Conservation (phyloP, 2,113 vertebrate genomes). For the Hassar affinis region DNA sequence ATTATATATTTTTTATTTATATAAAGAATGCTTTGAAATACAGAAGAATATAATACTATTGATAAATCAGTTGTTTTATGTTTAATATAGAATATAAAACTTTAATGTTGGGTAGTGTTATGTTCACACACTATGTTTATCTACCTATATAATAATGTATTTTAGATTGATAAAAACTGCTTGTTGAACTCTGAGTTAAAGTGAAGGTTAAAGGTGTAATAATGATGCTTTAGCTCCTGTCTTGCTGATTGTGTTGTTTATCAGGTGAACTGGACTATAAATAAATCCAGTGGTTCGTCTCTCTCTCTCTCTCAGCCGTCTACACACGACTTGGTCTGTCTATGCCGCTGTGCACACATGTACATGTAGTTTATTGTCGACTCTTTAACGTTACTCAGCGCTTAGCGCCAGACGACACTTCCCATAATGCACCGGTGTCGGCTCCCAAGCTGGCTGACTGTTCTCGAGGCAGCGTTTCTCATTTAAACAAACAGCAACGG, state of each 20-base stretch:
- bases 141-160: too few species aligned
- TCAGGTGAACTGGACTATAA: conserved; percentile 52
- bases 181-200: not conserved
- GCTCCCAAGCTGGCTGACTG: conserved; percentile 74
- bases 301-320: conserved; percentile 43
- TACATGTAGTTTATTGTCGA: conserved; percentile 68
- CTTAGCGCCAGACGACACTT: conserved; percentile 53
- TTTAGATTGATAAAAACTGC: not conserved
- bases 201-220: not conserved
- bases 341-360: conserved; percentile 52
- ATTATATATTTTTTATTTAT: not conserved
- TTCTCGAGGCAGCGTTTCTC: conserved; percentile 76
- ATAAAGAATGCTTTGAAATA: not conserved
- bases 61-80: not conserved
- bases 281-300: conserved; percentile 45
- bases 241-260: conserved; percentile 34
- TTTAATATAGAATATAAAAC: not conserved
- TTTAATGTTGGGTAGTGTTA: not conserved
- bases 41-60: not conserved
- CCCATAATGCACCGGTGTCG: conserved; percentile 67
- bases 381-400: not conserved
- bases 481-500: conserved; percentile 79
- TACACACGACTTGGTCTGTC: conserved; percentile 53
- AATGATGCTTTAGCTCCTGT: not conserved
- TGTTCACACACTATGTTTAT: too few species aligned